Conservation (phyloP, 1,140 invertebrate genomes). For the Tyrophagus putrescentiae region DNA sequence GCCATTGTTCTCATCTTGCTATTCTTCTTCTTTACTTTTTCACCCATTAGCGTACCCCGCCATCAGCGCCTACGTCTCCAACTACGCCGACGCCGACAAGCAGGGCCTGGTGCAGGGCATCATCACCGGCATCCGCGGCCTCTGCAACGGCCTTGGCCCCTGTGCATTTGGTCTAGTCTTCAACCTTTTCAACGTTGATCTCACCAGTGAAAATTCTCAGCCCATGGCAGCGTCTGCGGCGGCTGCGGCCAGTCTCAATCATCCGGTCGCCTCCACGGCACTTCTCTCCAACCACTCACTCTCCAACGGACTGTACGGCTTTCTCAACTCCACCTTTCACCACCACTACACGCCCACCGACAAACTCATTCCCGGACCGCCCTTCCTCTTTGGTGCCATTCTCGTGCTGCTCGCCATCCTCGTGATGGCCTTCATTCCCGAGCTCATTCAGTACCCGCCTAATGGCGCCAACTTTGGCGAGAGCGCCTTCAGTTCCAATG, state of each 20-base stretch:
- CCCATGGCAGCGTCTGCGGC: not conserved
- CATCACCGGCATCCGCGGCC: constrained; percentile 85
- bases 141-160: constrained; percentile 81
- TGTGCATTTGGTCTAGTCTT: constrained; percentile 96
- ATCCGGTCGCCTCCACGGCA: not conserved
- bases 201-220: constrained; percentile 48
- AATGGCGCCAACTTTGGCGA: not conserved
- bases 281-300: not conserved
- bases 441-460: constrained; percentile 31
- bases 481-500: not conserved
- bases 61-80: constrained; percentile 96
- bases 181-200: constrained; percentile 93
- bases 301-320: not conserved
- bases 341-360: constrained; percentile 21
- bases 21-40: no score
- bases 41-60: constrained; percentile 78
- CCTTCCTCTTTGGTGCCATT: constrained; percentile 95
- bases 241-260: not conserved
- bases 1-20: no score
- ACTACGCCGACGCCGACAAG: constrained; percentile 86
- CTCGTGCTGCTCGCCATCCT: constrained; percentile 86
- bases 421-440: constrained; percentile 79
- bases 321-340: constrained; percentile 8
- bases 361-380: constrained; percentile 85
- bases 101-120: constrained; percentile 97